These are phyloP conservation scores for Halocynthia aurantium DNA, from an alignment of 23 tunicate genomes.

Conservation along the genomic window DNA sequence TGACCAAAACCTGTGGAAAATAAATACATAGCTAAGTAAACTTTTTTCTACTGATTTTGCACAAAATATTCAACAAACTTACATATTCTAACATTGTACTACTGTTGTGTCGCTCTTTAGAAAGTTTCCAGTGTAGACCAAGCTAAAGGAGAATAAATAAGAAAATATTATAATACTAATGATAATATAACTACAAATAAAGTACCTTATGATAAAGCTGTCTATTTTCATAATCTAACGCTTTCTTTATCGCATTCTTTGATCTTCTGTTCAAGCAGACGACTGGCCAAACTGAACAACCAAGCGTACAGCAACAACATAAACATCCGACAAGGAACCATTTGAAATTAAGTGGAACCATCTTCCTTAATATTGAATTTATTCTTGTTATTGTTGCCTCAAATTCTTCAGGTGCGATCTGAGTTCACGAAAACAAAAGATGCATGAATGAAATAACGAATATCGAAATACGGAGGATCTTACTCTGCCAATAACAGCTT, in stretches of 20 bases:
- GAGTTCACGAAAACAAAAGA: neutral
- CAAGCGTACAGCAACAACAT: slow-evolving; percentile 91
- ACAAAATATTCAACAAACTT: slow-evolving; percentile 44
- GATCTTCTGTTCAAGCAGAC: slow-evolving; percentile 77
- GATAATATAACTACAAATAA: neutral
- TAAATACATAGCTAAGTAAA: neutral
- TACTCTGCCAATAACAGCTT: slow-evolving; percentile 63
- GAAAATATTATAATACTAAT: neutral
- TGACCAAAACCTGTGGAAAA: slow-evolving; percentile 62
- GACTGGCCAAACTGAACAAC: slow-evolving; percentile 84
- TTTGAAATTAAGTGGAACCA: slow-evolving; percentile 57
- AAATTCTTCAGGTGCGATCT: slow-evolving; percentile 94
- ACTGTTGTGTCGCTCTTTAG: slow-evolving; percentile 37
- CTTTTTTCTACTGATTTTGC: neutral
- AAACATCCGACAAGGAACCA: slow-evolving; percentile 83
- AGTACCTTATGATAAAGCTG: slow-evolving; percentile 87
- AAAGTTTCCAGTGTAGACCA: slow-evolving; percentile 87
- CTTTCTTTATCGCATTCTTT: slow-evolving; percentile 44
- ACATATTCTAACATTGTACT: slow-evolving; percentile 88
- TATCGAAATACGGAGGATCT: neutral
- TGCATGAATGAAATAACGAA: neutral
- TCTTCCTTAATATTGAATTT: slow-evolving; percentile 52
- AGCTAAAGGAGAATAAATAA: slow-evolving; percentile 33
- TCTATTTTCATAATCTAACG: slow-evolving; percentile 80
- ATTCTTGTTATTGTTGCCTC: slow-evolving; percentile 47